phyloP scores from a whole-genome alignment of 1,140 invertebrate genomes.

The Chlorops oryzae region DNA sequence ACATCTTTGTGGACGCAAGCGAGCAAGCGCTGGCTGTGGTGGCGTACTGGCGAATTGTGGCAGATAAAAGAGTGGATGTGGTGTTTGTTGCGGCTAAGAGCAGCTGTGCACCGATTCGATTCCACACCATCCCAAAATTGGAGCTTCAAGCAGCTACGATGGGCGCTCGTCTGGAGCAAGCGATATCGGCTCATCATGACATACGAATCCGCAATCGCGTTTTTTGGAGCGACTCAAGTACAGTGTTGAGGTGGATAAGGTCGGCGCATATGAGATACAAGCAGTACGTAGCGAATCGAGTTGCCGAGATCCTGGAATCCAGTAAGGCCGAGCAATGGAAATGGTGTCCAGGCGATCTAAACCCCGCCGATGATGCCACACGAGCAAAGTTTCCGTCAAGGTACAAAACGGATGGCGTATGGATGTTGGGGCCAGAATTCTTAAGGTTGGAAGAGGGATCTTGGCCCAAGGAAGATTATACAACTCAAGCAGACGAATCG shows the following conservation, averaged over 20 bases:
- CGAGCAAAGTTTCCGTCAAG: background rate
- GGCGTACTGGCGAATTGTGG: constrained; percentile 18
- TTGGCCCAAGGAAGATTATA: background rate
- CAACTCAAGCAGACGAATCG: background rate
- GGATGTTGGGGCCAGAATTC: background rate
- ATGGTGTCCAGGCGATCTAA: constrained; percentile 19
- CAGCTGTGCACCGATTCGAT: constrained; percentile 21
- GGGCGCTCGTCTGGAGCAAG: constrained; percentile 13
- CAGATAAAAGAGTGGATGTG: background rate
- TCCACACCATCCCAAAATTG: constrained; percentile 21
- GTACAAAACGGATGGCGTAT: background rate
- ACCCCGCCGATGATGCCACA: constrained; percentile 31
- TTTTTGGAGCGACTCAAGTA: background rate
- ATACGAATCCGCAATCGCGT: background rate
- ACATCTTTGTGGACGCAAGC: no score
- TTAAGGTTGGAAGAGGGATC: background rate
- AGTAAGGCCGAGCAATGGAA: no score
- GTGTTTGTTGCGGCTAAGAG: constrained; percentile 20
- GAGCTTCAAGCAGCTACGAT: constrained; percentile 29
- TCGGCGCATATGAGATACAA: background rate
- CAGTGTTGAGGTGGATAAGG: background rate
- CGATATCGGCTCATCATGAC: background rate
- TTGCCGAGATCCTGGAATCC: constrained; percentile 18
- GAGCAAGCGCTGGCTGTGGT: constrained; percentile 28
- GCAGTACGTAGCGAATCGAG: no score